These are phyloP conservation scores for Rhagium mordax DNA, from an alignment of 2,888 invertebrate species.

Conservation along the genomic window DNA sequence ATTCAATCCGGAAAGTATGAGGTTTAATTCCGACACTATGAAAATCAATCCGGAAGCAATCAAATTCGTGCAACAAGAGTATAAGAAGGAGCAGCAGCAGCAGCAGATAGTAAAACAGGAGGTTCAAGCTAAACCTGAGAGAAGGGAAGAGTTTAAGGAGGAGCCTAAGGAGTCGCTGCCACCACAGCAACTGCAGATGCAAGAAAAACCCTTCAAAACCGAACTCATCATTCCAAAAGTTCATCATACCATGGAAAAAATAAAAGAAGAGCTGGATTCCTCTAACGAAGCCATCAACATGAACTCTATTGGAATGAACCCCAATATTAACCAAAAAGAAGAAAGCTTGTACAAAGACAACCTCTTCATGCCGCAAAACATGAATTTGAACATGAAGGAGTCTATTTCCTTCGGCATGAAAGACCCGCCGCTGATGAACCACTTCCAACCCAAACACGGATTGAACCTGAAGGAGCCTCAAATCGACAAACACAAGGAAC, in stretches of 20 bases:
- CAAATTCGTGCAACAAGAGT: slow-evolving; percentile 42
- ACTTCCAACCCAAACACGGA: slow-evolving; percentile 56
- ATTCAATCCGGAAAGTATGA: slow-evolving; percentile 48
- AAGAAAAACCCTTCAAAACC: slow-evolving; percentile 72
- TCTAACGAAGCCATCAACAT: slow-evolving; percentile 62
- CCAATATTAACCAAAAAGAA: slow-evolving; percentile 48
- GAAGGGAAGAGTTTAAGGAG: slow-evolving; percentile 56
- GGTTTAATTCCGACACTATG: background rate
- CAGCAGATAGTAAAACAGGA: slow-evolving; percentile 59
- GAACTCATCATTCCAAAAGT: slow-evolving; percentile 78
- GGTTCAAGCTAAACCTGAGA: slow-evolving; percentile 48
- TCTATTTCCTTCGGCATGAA: slow-evolving; percentile 63
- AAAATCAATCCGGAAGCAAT: slow-evolving; percentile 41
- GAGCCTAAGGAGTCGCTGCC: slow-evolving; percentile 59
- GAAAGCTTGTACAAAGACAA: slow-evolving; percentile 43
- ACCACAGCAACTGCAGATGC: slow-evolving; percentile 46
- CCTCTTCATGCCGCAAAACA: slow-evolving; percentile 61
- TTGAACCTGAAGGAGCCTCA: slow-evolving; percentile 61
- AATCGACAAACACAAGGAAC: slow-evolving; percentile 59
- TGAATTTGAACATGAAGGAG: slow-evolving; percentile 59
- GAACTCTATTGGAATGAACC: slow-evolving; percentile 54
- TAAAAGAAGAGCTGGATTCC: slow-evolving; percentile 66
- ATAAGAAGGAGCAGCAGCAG: slow-evolving; percentile 59
- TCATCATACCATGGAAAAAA: slow-evolving; percentile 70
- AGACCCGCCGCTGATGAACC: slow-evolving; percentile 58